Percentiles rank a stretch among this genome's conserved stretches.
Conservation (phyloP, 2,797 vertebrate genomes). For the Anguilla anguilla region DNA sequence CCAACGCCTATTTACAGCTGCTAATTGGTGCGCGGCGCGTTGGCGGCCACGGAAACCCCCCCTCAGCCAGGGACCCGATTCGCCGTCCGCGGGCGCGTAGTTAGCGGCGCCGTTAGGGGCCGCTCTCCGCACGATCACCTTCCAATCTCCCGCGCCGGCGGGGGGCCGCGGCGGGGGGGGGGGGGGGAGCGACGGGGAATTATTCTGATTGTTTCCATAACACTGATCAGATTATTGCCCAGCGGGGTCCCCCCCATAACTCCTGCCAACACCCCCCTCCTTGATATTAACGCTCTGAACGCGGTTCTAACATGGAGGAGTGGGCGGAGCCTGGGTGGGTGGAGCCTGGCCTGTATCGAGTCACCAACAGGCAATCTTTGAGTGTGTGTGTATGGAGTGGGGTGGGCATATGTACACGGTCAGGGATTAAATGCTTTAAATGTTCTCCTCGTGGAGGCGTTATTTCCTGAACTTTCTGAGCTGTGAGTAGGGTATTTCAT, state of each 20-base stretch:
- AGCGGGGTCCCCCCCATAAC: conserved; percentile 59
- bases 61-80: conserved; percentile 70
- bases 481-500: no score
- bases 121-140: conserved; percentile 65
- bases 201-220: conserved; percentile 80
- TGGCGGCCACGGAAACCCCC: conserved; percentile 67
- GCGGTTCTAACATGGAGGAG: background rate
- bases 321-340: background rate
- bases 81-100: conserved; percentile 64
- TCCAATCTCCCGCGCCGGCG: conserved; percentile 68
- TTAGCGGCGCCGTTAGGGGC: conserved; percentile 72
- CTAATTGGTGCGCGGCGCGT: conserved; percentile 70
- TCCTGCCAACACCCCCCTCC: background rate
- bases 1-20: conserved; percentile 60
- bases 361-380: no score
- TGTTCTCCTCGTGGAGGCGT: no score
- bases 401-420: no score
- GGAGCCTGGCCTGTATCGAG: no score
- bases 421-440: no score
- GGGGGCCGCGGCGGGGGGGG: conserved; percentile 72
- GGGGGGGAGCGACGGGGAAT: no score
- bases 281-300: background rate
- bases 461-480: no score
- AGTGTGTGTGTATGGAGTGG: no score
- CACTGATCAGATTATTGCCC: conserved; percentile 77